phyloP scores from a whole-genome alignment of 2,113 vertebrate genomes.

The Eulacestoma nigropectus region DNA sequence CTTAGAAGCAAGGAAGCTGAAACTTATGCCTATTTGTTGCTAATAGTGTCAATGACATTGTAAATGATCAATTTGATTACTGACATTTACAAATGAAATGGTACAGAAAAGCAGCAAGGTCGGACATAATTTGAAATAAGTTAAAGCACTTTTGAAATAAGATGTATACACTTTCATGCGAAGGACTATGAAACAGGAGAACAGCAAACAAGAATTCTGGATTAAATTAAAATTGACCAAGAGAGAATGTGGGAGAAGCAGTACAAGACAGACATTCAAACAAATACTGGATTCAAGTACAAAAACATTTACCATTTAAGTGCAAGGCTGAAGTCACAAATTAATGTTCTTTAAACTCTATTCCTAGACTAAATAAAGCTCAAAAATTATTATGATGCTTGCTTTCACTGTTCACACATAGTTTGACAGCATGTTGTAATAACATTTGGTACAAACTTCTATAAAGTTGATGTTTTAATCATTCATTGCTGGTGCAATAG shows the following conservation, averaged over 20 bases:
- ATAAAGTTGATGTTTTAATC: constrained; percentile 50
- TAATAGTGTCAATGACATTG: not conserved
- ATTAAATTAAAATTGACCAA: not conserved
- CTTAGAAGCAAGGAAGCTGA: constrained; percentile 14
- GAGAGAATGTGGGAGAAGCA: not conserved
- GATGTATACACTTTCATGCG: not conserved
- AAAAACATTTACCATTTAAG: constrained; percentile 17
- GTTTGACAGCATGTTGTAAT: constrained; percentile 21
- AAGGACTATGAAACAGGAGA: not conserved
- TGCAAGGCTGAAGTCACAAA: constrained; percentile 20
- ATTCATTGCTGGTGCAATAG: constrained; percentile 53
- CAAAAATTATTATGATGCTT: constrained; percentile 34
- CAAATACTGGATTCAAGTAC: constrained; percentile 22
- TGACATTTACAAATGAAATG: not conserved
- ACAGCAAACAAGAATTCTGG: not conserved
- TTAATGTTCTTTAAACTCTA: constrained; percentile 32
- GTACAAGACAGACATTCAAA: constrained; percentile 7
- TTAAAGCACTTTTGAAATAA: not conserved
- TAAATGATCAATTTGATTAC: not conserved
- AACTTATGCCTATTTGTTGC: not conserved
- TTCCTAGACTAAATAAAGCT: constrained; percentile 36
- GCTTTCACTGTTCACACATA: constrained; percentile 23
- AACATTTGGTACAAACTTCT: constrained; percentile 50
- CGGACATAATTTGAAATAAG: not conserved
- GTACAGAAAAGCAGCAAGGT: not conserved